Conservation (phyloP, 2,888 invertebrate species). For the Campaea margaritaria region DNA sequence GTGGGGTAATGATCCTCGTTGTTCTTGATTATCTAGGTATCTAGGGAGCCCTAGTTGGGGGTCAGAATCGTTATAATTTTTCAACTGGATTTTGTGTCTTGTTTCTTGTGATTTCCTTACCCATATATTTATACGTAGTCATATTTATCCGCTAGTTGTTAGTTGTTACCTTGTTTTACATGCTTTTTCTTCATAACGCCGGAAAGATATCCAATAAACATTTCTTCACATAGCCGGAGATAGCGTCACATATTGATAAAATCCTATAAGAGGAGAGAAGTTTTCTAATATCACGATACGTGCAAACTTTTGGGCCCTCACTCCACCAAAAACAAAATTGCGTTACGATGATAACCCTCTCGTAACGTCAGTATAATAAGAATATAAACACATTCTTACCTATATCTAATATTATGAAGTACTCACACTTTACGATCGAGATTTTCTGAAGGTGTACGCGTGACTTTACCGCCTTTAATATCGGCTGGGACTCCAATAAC, state of each 20-base stretch:
- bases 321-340: slow-evolving; percentile 31
- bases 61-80: no score
- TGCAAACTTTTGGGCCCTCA: slow-evolving; percentile 28
- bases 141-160: slow-evolving; percentile 1
- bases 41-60: no score
- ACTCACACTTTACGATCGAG: slow-evolving; percentile 45
- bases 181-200: slow-evolving; percentile 7
- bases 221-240: slow-evolving; percentile 23
- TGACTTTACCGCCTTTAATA: slow-evolving; percentile 52
- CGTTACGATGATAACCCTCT: slow-evolving; percentile 36
- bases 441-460: slow-evolving; percentile 44
- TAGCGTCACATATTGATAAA: slow-evolving; percentile 32
- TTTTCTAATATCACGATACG: slow-evolving; percentile 32
- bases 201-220: slow-evolving; percentile 21
- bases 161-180: not conserved
- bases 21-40: no score
- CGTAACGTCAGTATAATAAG: slow-evolving; percentile 41
- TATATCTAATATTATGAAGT: slow-evolving; percentile 51
- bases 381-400: slow-evolving; percentile 44
- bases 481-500: slow-evolving; percentile 59
- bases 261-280: slow-evolving; percentile 25
- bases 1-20: no score
- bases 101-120: no score
- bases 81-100: no score
- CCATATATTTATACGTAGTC: no score